A percentile compares a stretch with the other conserved stretches of the same genome.
These are phyloP conservation scores for Pipra filicauda DNA, from an alignment of 2,113 vertebrate genomes.

Conservation along the genomic window DNA sequence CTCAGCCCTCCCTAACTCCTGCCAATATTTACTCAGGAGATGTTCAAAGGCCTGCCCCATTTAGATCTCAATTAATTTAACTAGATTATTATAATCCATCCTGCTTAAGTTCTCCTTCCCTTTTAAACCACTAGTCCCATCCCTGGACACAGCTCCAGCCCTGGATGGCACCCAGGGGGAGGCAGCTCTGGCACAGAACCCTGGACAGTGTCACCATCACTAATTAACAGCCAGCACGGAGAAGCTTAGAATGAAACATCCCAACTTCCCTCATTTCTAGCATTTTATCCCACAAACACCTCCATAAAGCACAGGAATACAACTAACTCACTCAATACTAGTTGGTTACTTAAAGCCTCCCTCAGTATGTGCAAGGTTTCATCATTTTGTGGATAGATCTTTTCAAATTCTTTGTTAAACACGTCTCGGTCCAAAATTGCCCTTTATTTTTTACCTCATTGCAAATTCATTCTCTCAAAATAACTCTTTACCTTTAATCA, in stretches of 20 bases:
- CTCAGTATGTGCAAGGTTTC: background rate
- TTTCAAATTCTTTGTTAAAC: background rate
- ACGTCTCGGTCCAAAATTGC: background rate
- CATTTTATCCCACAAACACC: background rate
- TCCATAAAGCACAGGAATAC: rapidly evolving
- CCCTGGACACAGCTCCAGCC: background rate
- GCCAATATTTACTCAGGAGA: background rate
- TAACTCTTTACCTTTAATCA: background rate
- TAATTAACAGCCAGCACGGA: background rate
- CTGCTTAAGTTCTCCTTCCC: background rate
- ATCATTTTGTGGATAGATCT: background rate
- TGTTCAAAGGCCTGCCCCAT: background rate
- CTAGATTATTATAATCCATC: background rate
- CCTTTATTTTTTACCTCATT: background rate
- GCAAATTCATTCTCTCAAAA: background rate
- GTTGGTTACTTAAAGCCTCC: background rate
- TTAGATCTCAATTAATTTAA: conserved; percentile 9
- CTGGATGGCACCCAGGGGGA: background rate
- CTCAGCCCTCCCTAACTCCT: background rate
- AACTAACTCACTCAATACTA: background rate
- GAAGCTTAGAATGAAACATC: background rate
- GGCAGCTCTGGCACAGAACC: background rate
- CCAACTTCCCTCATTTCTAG: background rate
- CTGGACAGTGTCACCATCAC: rapidly evolving
- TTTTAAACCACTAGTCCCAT: background rate